Evolutionary conservation across 2,888 invertebrate species (phyloP).

Genomic region (Brenthis ino): DNA sequence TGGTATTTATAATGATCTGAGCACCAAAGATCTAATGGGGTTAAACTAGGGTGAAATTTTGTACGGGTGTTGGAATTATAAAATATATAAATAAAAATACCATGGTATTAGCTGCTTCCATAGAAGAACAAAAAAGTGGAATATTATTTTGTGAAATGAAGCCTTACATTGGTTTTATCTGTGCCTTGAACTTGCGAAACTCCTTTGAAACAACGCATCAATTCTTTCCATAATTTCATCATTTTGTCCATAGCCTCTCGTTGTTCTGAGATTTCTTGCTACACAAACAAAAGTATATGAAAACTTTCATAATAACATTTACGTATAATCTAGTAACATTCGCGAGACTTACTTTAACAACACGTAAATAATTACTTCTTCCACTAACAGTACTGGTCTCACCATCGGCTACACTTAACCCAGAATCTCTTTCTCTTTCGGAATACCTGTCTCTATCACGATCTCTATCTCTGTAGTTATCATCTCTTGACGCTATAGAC

Average conservation of each 20-base stretch:
- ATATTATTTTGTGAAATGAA: neutral
- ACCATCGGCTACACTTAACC: slow-evolving; percentile 69
- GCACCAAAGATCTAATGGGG: too few relatives aligned
- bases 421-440: slow-evolving; percentile 71
- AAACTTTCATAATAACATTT: neutral
- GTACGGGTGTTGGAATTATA: too few relatives aligned
- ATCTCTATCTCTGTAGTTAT: slow-evolving; percentile 55
- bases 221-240: slow-evolving; percentile 77
- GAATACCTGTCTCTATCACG: slow-evolving; percentile 54
- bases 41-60: too few relatives aligned
- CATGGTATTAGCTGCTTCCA: too few relatives aligned
- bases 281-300: neutral
- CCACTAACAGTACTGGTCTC: slow-evolving; percentile 70
- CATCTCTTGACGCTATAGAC: slow-evolving; percentile 65
- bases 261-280: slow-evolving; percentile 77
- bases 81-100: too few relatives aligned
- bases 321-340: neutral
- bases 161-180: slow-evolving; percentile 59
- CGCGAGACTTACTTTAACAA: slow-evolving; percentile 61
- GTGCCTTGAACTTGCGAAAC: slow-evolving; percentile 59
- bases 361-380: slow-evolving; percentile 67
- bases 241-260: slow-evolving; percentile 78
- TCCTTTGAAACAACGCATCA: slow-evolving; percentile 75
- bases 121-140: neutral
- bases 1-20: too few relatives aligned